Conservation (phyloP, 1,140 invertebrate species). For the Brachionus paranguensis region DNA sequence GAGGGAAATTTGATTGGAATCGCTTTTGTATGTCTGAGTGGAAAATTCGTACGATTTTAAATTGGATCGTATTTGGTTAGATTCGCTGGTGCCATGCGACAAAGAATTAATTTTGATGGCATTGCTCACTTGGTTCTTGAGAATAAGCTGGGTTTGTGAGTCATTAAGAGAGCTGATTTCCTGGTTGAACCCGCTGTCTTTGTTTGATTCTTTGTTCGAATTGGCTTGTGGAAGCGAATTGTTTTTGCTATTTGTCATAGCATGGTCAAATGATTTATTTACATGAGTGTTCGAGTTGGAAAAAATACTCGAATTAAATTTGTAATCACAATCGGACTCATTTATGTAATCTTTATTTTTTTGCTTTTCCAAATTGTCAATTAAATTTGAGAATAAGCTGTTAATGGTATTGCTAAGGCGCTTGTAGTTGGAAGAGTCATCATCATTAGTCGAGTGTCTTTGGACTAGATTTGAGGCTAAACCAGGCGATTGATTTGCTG, state of each 20-base stretch:
- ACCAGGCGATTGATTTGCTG: background rate
- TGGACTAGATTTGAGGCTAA: background rate
- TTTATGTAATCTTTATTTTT: slow-evolving; percentile 15
- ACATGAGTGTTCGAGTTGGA: background rate
- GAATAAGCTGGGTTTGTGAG: background rate
- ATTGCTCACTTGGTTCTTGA: background rate
- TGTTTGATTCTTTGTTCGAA: slow-evolving; percentile 10
- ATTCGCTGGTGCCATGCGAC: background rate
- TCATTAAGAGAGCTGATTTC: background rate
- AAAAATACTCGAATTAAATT: background rate
- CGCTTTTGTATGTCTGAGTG: background rate
- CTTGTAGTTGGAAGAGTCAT: background rate
- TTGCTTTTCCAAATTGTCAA: slow-evolving; percentile 30
- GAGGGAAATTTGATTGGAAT: background rate
- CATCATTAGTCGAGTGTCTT: background rate
- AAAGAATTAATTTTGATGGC: background rate
- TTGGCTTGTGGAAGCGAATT: background rate
- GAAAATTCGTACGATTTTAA: background rate
- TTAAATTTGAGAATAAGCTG: slow-evolving; percentile 22
- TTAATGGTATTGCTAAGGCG: slow-evolving; percentile 21
- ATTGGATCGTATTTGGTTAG: background rate
- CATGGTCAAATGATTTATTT: slow-evolving; percentile 7
- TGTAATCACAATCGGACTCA: background rate
- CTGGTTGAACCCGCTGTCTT: slow-evolving; percentile 16
- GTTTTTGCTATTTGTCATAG: background rate